A percentile compares a stretch with the other conserved stretches of the same genome.
Evolutionary conservation across 30 jellyfish, hydroid and myxozoan species (phyloP).

Genomic region (Morbakka virulenta): DNA sequence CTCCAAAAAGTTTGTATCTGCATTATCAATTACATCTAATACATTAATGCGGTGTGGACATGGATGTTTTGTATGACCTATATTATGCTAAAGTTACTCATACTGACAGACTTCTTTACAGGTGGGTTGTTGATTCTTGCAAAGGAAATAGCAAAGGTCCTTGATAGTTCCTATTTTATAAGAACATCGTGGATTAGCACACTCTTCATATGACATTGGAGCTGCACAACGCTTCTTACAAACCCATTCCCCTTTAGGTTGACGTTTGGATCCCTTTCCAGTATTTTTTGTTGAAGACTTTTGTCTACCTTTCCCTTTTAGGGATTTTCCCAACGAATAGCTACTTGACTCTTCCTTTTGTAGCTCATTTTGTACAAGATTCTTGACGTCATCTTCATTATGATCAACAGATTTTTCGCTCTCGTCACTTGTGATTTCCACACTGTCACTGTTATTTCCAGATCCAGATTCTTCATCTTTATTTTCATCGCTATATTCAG

Average conservation of each 20-base stretch:
- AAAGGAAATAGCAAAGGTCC: conserved; percentile 82
- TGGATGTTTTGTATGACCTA: too few relatives aligned
- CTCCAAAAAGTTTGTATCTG: too few relatives aligned
- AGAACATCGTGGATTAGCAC: conserved; percentile 91
- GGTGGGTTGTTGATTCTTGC: conserved; percentile 82
- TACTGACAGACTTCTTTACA: conserved; percentile 87
- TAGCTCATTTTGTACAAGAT: not conserved
- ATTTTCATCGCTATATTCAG: not conserved
- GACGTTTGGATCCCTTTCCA: not conserved
- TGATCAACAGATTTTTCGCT: not conserved
- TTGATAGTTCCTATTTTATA: conserved; percentile 79
- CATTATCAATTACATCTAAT: too few relatives aligned
- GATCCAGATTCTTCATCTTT: too few relatives aligned
- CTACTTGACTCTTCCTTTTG: too few relatives aligned
- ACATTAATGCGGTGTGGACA: too few relatives aligned
- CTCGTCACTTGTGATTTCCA: not conserved
- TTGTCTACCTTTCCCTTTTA: too few relatives aligned
- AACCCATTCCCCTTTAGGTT: conserved; percentile 28
- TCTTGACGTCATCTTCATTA: not conserved
- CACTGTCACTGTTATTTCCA: too few relatives aligned
- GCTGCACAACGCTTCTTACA: conserved; percentile 74
- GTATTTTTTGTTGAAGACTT: too few relatives aligned
- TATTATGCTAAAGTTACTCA: too few relatives aligned
- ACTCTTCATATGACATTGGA: conserved; percentile 87
- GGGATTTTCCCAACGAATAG: too few relatives aligned